phyloP scores from a whole-genome alignment of 2,113 vertebrate genomes.

The Siniperca chuatsi region DNA sequence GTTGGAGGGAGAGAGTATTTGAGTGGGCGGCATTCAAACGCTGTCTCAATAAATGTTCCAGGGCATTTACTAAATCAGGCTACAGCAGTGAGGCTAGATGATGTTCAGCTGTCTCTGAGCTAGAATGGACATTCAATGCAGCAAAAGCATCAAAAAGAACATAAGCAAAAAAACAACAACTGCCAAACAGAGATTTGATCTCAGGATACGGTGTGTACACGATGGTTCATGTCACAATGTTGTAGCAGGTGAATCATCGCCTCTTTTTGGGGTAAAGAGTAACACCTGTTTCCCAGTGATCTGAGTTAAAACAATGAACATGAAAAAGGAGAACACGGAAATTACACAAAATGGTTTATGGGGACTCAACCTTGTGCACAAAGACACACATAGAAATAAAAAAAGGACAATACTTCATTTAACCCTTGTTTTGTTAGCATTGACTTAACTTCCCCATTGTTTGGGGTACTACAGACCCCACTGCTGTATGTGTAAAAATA shows the following conservation, averaged over 20 bases:
- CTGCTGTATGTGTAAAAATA: too few species aligned
- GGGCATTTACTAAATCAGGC: conserved; percentile 82
- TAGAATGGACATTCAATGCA: conserved; percentile 62
- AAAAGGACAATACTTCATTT: background rate
- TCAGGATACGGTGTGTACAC: background rate
- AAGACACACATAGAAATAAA: background rate
- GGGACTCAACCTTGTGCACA: background rate
- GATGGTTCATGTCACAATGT: background rate
- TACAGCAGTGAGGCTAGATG: conserved; percentile 72
- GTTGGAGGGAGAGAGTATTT: conserved; percentile 82
- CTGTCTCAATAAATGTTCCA: conserved; percentile 82
- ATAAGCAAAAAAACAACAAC: conserved; percentile 3
- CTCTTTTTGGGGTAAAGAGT: background rate
- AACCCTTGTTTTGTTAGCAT: background rate
- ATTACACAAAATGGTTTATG: background rate
- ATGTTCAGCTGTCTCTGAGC: conserved; percentile 67
- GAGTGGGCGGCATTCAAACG: conserved; percentile 86
- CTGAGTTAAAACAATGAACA: background rate
- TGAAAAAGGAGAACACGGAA: background rate
- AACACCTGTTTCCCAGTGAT: background rate
- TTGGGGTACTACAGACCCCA: too few species aligned
- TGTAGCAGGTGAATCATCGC: conserved; percentile 32
- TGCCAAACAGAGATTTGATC: conserved; percentile 15
- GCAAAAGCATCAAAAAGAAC: conserved; percentile 30
- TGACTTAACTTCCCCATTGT: too few species aligned